Base-by-base conservation (phyloP, 2,888 invertebrate genomes). In the Xanthia togata region DNA sequence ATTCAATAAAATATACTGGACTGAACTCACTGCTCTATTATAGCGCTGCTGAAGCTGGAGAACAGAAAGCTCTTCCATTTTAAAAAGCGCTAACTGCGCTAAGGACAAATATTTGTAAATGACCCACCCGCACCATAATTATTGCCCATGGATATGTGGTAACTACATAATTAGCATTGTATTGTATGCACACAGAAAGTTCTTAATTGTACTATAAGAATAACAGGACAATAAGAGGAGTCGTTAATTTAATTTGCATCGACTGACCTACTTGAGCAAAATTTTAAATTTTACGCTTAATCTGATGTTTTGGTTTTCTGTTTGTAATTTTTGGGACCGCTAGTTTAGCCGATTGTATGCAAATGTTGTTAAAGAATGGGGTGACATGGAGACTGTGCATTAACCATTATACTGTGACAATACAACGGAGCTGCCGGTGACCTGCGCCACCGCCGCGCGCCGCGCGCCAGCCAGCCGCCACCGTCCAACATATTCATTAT, bases 291-390 rank as follows among this genome's bases (percentile, higher is more conserved):
- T 82, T 83, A 76, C 73, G 84, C 76, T 86, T 87, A 88, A 89
- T 88, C 84, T 87, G 82, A 70, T 82, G 78, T 88, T 88, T 86
- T 79, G 74, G 78, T 83, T 90, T 89, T 90, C 84, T 85, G 88
- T 89, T 88, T 85, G 88, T 90, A 87, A 89, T 90, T 89, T 91
- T 77, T 88, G 89, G 79, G 79, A 87, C 89, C 90, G 90, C 90
- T 91, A 89, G 86, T 79, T 88, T 87, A 89, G 82, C 86, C 78
- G 89, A 93, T 94, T 94, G 94, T 94, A 93, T 93, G 93, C 91
- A 89, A 93, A 93, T 93, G 72, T 82, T 80, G 80, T 85, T 76
- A 68, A 88, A 85, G 88, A 89, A 86, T 85, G 89, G 87, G 86
- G 86, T 85, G 87, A 85, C 85, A 81, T 81, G 83, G 81, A 85